Base-by-base conservation (phyloP, 2,888 invertebrate genomes). In the Eumacrocentrus americanus region DNA sequence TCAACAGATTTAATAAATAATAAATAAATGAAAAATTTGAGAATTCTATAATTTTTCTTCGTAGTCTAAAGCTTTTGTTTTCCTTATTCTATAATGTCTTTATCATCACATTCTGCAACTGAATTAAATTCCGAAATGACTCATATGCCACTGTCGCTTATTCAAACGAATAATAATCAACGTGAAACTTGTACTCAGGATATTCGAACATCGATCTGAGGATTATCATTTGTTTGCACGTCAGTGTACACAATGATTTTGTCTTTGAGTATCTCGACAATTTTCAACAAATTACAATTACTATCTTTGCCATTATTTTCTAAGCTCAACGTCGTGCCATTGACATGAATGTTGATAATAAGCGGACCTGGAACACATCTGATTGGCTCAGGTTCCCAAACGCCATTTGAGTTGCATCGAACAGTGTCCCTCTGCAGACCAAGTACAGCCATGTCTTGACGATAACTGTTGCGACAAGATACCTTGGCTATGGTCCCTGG, bases 371-470 rank as follows among this genome's bases (percentile, higher is more conserved):
- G 72, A 56, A 76, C 52, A 46, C 80, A 80, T 62, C 53, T 68
- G 40, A 79, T 76, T 38, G 79, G 79, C n/a, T 74, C 65, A 16
- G 79, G 78, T 12, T 72, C 72, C 80, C 80, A 80, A 37, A 73
- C 44, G 22, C 80, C 80, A 1, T 59, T 60, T 1, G 60, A 42
- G 61, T 74, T 77, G 62, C 80, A 80, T 35, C 2, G 65, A 25
- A 79, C 72, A 2, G 14, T 53, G 3, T 70, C 65, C 0, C 71
- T 58, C 58, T 66, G 68, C 1, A 52, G 42, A 7, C 70, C 66
- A 4, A 70, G 34, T 5, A 66, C 16, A 18, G 59, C 62, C 3
- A 55, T 51, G 6, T 74, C 74, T 48, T 60, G 62, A 2, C 61
- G 72, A 62, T 80, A 79, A 52, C 78, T 71, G 40, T 67, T 63